Base-by-base conservation (phyloP, 2,797 vertebrate species). In the Melopsittacus undulatus region DNA sequence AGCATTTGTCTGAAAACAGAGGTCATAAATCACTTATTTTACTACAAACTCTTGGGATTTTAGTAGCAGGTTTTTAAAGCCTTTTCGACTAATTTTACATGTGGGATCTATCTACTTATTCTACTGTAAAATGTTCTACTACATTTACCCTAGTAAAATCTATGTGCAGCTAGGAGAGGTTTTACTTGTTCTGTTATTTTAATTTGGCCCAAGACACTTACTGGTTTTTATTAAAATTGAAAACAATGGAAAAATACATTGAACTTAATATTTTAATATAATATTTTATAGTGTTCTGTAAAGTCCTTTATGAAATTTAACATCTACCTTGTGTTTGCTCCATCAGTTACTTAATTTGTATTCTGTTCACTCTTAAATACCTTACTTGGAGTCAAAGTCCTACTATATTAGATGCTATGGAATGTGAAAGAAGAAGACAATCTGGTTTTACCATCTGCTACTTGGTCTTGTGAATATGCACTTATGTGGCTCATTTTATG, bases 1-100 rank as follows among this genome's bases (percentile, higher is more conserved):
- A 92, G 30, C 74, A 76, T 77, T 67, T 92, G 29, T 83, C 42
- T 94, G n/a, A 89, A 96, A 93, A 62, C 69, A 91, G 29, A 43
- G 38, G 46, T 61, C 72, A 43, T 89, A 91, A 95, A 94, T 94
- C 40, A 86, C 22, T 23, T 79, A 20, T 57, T 92, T 95, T 78
- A 74, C 54, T 46, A 76, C 15, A 85, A 74, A n/a, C n/a, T 54
- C 64, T 45, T 56, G 91, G 59, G 62, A 93, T 90, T 67, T 88
- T 36, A 82, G 30, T 56, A 51, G 16, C 27, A 54, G 24, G 6
- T 23, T 87, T 89, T 92, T 43, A 89, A 83, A 92, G 32, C 26
- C 40, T 63, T 8, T 73, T 83, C 42, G 43, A 38, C 59, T 80
- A 73, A 80, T 83, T 62, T 85, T 90, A 66, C 14, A 34, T 75